Percentiles rank a stretch among this genome's conserved stretches.
Evolutionary conservation across 92 coral and sea anemone genomes (phyloP).

Genomic region (Nematostella vectensis): DNA sequence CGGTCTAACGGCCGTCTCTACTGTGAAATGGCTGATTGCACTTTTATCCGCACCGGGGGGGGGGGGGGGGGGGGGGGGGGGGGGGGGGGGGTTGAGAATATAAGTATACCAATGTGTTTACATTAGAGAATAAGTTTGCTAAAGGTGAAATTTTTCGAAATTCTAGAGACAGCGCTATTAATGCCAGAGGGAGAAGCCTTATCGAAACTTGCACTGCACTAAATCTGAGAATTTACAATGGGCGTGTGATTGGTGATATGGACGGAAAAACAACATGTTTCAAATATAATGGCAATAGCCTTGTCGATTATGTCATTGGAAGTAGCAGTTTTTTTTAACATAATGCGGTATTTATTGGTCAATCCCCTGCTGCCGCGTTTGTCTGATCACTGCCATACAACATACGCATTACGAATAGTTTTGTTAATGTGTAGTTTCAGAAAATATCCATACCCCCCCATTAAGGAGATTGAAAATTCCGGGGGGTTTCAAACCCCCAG

Average conservation of each 20-base stretch:
- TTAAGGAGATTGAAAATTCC: too few relatives aligned
- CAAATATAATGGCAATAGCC: not conserved
- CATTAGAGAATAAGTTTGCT: not conserved
- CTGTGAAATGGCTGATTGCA: too few relatives aligned
- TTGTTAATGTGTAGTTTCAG: too few relatives aligned
- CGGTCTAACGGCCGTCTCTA: too few relatives aligned
- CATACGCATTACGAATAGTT: too few relatives aligned
- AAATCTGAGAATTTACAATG: not conserved
- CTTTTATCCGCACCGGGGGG: too few relatives aligned
- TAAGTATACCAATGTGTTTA: not conserved
- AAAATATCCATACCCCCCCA: too few relatives aligned
- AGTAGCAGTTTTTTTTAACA: not conserved
- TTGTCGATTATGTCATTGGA: too few relatives aligned
- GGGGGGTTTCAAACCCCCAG: too few relatives aligned
- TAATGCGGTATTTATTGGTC: not conserved
- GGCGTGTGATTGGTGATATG: not conserved
- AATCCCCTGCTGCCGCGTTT: not conserved
- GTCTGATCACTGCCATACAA: too few relatives aligned
- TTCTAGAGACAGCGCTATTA: conserved; percentile 5
- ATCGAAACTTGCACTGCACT: not conserved
- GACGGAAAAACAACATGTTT: too few relatives aligned
- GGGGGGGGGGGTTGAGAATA: not conserved
- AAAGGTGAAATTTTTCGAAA: not conserved
- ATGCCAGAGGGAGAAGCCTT: not conserved
- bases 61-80: too few relatives aligned